phyloP scores from a whole-genome alignment of 2,797 vertebrate genomes.

The Lacerta bilineata region DNA sequence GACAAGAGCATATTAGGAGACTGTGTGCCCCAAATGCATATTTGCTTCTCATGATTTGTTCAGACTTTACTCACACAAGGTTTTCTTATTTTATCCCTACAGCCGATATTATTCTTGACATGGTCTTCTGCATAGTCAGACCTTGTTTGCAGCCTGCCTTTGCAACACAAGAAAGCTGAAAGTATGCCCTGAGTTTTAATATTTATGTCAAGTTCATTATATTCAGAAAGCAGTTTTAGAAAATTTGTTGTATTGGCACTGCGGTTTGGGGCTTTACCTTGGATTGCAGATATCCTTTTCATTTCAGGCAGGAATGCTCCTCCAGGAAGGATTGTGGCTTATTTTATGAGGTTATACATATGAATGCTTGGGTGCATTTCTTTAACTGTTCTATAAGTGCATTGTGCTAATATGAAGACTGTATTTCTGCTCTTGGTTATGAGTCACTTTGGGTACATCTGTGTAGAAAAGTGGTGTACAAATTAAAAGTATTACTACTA shows the following conservation, averaged over 20 bases:
- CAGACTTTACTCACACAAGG: background rate
- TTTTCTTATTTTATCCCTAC: constrained; percentile 14
- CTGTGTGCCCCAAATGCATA: background rate
- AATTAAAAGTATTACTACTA: too few relatives aligned
- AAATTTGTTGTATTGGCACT: background rate
- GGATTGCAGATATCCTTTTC: background rate
- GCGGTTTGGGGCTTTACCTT: background rate
- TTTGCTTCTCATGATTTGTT: constrained; percentile 29
- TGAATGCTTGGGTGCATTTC: background rate
- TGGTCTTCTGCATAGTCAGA: constrained; percentile 48
- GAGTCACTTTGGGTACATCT: background rate
- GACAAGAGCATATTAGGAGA: constrained; percentile 5
- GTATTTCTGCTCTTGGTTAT: background rate
- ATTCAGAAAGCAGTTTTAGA: background rate
- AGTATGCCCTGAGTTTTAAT: background rate
- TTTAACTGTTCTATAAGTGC: background rate
- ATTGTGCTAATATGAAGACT: background rate
- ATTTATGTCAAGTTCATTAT: background rate
- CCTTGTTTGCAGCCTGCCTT: constrained; percentile 46
- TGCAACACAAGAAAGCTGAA: constrained; percentile 26
- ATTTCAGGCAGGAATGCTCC: background rate
- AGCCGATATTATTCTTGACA: constrained; percentile 6
- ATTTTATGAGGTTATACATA: background rate
- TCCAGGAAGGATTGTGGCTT: background rate
- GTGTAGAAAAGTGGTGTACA: background rate